These are phyloP conservation scores for Acronicta leporina DNA, from an alignment of 2,888 invertebrate genomes.

Conservation along the genomic window DNA sequence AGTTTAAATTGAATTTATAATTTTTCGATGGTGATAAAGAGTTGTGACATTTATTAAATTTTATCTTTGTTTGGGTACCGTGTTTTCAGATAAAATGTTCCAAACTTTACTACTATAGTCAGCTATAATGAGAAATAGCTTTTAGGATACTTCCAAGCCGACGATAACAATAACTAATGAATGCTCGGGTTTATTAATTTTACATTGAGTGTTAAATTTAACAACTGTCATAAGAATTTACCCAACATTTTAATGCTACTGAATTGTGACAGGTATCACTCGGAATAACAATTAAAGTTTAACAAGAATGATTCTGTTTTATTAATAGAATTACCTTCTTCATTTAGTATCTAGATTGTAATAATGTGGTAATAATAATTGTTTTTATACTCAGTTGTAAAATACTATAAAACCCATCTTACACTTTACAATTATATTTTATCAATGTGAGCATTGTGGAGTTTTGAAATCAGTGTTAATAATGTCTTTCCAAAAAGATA, in stretches of 20 bases:
- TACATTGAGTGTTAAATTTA: conserved; percentile 28
- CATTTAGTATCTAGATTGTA: conserved; percentile 4
- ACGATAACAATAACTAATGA: conserved; percentile 14
- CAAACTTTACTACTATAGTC: conserved; percentile 25
- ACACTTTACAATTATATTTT: too few species aligned
- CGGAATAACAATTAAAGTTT: background rate
- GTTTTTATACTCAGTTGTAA: too few species aligned
- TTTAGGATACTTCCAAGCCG: conserved; percentile 19
- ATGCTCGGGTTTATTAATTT: conserved; percentile 29
- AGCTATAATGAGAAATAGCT: conserved; percentile 22
- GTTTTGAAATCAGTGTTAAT: too few species aligned
- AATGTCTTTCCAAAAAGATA: too few species aligned
- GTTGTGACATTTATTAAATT: conserved; percentile 33
- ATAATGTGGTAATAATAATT: too few species aligned
- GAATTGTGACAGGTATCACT: conserved; percentile 9
- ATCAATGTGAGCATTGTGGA: too few species aligned
- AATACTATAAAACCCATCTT: too few species aligned
- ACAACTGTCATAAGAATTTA: conserved; percentile 14
- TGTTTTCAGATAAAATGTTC: conserved; percentile 35
- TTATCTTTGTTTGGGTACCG: conserved; percentile 21
- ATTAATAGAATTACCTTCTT: background rate
- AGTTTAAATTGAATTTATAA: conserved; percentile 41
- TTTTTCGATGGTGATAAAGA: conserved; percentile 38
- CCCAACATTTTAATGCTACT: background rate
- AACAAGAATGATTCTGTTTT: background rate